Evolutionary conservation across 2,113 vertebrate species (phyloP), one percentile per base, ranked within the genome.

Genomic region (Saccopteryx leptura): DNA sequence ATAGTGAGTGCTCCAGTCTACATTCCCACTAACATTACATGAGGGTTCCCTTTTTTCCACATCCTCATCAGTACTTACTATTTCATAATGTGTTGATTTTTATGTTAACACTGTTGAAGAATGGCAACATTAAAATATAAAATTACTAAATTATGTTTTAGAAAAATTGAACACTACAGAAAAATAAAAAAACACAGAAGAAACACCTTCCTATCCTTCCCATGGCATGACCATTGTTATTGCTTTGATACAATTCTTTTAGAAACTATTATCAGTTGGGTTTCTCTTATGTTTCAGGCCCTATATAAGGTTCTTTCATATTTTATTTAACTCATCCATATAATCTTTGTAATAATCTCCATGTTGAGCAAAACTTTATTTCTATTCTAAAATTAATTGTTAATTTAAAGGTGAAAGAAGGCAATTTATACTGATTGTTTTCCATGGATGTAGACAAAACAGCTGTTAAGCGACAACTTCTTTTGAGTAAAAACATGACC

Each of bases 311-410:
- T 39, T 5, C 2, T 76, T 90, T 90, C 17, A 21, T 72, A 50
- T 78, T 76, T 91, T 91, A 84, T 78, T 91, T 71, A 65, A 58
- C 68, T 68, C 13, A 46, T 68, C 39, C 14, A 61, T 92, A 9
- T 19, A 92, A 72, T 88, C 15, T 28, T 81, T 87, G 18, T 13
- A 66, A 61, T 52, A 80, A 88, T 88, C 0, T 65, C 17, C 58
- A 48, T n/a, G 15, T 0, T 79, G 39, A 88, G 39, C 1, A 88
- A 90, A 71, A 39, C 4, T 58, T 75, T 94, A 78, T 31, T 19
- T 91, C 7, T 13, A 83, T n/a, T 88, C 68, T 56, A 8, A 91
- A 72, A 31, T 65, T 33, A 69, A 24, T 28, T 83, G 5, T 58
- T 31, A 50, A 89, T 84, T 78, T 28, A 88, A 78, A 88, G 33